These are phyloP conservation scores for Prunella himalayana DNA, from an alignment of 2,113 vertebrate species.

Conservation along the genomic window DNA sequence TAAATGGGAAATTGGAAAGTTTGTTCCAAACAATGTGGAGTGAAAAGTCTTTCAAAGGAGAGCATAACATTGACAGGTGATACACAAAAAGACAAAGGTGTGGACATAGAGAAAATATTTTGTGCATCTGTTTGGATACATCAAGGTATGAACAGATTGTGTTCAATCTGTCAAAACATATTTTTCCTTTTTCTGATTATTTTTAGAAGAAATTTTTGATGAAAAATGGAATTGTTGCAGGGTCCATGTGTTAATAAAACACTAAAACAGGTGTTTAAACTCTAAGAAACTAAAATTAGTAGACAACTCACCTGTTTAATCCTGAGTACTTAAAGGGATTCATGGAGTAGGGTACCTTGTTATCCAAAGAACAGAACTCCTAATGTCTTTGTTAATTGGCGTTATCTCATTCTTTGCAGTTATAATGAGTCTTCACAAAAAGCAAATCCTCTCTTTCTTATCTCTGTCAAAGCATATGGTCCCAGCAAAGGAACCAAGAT, in stretches of 20 bases:
- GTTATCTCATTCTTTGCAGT: constrained; percentile 5
- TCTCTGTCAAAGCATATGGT: constrained; percentile 31
- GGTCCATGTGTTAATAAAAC: not conserved
- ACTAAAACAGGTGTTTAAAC: not conserved
- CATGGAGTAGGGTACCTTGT: not conserved
- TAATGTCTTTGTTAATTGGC: constrained; percentile 24
- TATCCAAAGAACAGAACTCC: not conserved
- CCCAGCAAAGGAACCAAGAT: not conserved
- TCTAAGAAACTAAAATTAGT: not conserved
- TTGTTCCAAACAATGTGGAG: not conserved
- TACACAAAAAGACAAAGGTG: not conserved
- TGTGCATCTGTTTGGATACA: not conserved
- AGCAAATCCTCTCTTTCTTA: constrained; percentile 32
- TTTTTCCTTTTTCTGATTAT: not conserved
- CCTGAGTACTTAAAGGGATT: not conserved
- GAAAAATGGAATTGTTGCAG: not conserved
- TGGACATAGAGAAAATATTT: not conserved
- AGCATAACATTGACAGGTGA: not conserved
- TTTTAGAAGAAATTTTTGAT: not conserved
- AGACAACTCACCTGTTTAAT: not conserved
- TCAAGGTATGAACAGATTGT: not conserved
- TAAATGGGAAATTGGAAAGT: not conserved
- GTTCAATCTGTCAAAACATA: not conserved
- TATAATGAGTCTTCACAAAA: constrained; percentile 2
- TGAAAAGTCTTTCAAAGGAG: not conserved